Conservation (phyloP, 2,113 vertebrate genomes). For the Petroica traversi region DNA sequence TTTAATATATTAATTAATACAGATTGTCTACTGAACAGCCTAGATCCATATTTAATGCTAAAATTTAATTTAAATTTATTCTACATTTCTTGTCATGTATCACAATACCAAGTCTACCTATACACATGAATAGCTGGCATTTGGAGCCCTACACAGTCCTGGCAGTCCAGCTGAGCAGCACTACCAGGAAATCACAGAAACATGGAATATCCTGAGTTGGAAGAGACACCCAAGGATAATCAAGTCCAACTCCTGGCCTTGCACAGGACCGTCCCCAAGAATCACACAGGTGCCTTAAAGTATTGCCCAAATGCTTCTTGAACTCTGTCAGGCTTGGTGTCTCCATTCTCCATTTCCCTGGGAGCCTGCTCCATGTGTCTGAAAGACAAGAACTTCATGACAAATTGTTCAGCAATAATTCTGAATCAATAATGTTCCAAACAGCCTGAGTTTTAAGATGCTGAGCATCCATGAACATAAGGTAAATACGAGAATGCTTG, state of each 20-base stretch:
- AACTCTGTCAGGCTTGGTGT: not conserved
- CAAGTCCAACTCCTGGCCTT: fast-evolving
- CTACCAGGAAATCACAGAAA: not conserved
- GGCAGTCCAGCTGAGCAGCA: not conserved
- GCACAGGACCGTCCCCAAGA: not conserved
- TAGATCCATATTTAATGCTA: not conserved
- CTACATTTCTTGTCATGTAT: not conserved
- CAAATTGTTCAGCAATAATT: not conserved
- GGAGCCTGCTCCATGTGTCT: fast-evolving
- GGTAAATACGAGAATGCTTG: not conserved
- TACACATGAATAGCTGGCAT: not conserved
- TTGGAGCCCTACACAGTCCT: not conserved
- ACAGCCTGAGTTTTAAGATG: not conserved
- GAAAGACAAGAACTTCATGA: not conserved
- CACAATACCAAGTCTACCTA: not conserved
- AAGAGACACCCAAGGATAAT: not conserved
- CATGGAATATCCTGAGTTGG: not conserved
- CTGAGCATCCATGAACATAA: not conserved
- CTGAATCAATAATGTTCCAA: not conserved
- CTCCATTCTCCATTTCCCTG: not conserved
- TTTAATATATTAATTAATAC: conserved; percentile 34
- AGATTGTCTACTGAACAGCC: not conserved
- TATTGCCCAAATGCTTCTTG: fast-evolving
- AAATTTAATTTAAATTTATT: conserved; percentile 19
- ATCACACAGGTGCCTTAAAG: no score